Evolutionary conservation across 2,113 vertebrate genomes (phyloP).

Genomic region (Forbesichthys agassizii): DNA sequence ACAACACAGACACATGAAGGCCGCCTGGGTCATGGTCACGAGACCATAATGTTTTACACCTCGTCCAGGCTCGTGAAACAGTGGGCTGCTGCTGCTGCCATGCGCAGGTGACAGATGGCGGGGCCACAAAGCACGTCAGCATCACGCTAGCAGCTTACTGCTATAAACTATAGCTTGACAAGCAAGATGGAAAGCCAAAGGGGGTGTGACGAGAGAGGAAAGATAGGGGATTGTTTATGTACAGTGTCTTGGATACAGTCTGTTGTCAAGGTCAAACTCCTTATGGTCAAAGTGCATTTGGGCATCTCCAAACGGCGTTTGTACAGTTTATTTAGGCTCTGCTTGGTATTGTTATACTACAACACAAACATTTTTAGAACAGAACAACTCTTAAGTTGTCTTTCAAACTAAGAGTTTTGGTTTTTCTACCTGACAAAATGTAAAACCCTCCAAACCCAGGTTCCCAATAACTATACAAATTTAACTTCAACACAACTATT

Average conservation of each 20-base stretch:
- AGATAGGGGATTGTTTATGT: neutral
- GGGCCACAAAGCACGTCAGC: slow-evolving; percentile 33
- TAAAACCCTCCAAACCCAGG: no score
- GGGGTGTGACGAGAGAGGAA: no score
- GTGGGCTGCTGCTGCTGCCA: slow-evolving; percentile 30
- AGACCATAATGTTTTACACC: slow-evolving; percentile 12
- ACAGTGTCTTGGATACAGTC: neutral
- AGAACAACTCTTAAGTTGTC: neutral
- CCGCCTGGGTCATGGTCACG: slow-evolving; percentile 36
- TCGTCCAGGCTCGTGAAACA: neutral
- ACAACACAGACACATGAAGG: neutral
- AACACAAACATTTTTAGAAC: no score
- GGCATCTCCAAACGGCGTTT: neutral
- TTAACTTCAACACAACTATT: no score
- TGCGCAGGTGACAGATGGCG: slow-evolving; percentile 28
- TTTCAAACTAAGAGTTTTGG: neutral
- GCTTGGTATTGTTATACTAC: no score
- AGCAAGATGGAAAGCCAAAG: slow-evolving; percentile 38
- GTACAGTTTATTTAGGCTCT: neutral
- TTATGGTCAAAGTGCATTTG: neutral
- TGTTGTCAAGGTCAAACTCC: neutral
- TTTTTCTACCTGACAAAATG: no score
- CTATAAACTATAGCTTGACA: slow-evolving; percentile 14
- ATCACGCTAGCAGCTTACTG: slow-evolving; percentile 36
- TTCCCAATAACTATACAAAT: no score